Base-by-base conservation (phyloP, 2,888 invertebrate genomes). In the Embidobia sp. region DNA sequence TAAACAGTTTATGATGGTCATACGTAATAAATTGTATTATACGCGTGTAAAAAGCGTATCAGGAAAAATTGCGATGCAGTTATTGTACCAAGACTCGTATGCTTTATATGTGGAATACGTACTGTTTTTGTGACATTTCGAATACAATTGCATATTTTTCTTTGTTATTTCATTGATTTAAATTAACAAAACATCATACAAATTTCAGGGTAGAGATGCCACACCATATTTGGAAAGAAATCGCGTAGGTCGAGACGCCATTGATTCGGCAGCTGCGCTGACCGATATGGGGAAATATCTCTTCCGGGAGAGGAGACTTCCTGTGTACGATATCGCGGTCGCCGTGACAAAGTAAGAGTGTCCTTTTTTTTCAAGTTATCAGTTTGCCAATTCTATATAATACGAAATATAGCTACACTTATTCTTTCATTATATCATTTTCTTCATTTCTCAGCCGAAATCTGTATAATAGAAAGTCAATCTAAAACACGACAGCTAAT, bases 201-300 rank as follows among this genome's bases (percentile, higher is more conserved):
- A 61, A 37, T 53, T 75, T 75, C 46, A 97, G 97, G 97, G 97
- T 85, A 93, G 97, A 87, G 97, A 97, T 91, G 97, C 97, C 69
- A 98, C 97, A 70, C 97, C 97, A 73, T 98, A 98, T 90, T 91
- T 97, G 90, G 97, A 97, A 91, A 93, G 96, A 85, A 98, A 97
- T 91, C 93, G 97, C 84, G 97, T 97, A 51, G 97, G 97, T 78
- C 92, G 97, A 74, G 97, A 97, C 90, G 97, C 97, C 29, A 97
- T 98, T 66, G 97, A 98, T 90, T 97, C 97, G 1, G 97, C 97
- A 37, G 97, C 97, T 40, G 97, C 97, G 76, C 92, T 97, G 81
- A 97, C 97, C 79, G 97, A 97, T 91, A 97, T 98, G 96, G 97
- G 97, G 90, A 97, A 97, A 93, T 98, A 97, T 92, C 92, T 97